Base-by-base conservation (phyloP, 2,797 vertebrate genomes). In the Epinephelus coioides region DNA sequence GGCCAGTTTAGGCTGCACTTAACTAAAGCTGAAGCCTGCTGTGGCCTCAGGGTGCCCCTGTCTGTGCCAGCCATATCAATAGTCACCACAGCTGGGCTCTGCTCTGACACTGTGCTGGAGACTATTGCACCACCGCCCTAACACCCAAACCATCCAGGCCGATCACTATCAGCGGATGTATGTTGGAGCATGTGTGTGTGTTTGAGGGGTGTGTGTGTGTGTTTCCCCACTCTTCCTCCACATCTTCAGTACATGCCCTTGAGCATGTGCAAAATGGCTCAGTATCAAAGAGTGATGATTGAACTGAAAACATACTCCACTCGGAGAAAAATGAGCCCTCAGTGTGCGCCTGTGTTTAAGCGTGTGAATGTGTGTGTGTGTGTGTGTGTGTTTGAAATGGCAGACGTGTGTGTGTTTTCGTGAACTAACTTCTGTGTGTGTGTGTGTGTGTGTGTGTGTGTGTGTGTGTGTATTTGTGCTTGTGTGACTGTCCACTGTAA, bases 231-330 rank as follows among this genome's bases (percentile, higher is more conserved):
- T 88, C 73, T 80, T 79, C 66, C 63, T 86, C 80, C 84, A 82
- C 82, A 84, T 89, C 84, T 90, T 83, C 87, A 86, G 82, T 25
- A 74, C 80, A 77, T 88, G 79, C 88, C 92, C 90, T 88, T 84
- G 78, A 92, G 90, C 89, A 50, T 84, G 83, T 89, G 90, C 88
- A 91, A 90, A 92, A 92, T 89, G 91, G 89, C 90, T 91, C 89
- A 89, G 88, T 88, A 92, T 93, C 92, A 92, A 93, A 93, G 87
- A 89, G 81, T 81, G 79, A 86, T 88, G 88, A 91, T 90, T 92
- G 90, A 91, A 90, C 88, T 83, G 73, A 93, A 93, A 89, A 91
- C 89, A 90, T 84, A 84, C 81, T 85, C 74, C 81, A 80, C 78
- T 91, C 50, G 3, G 78, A 77, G 83, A 84, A 87, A 83, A 85